Evolutionary conservation across 2,888 invertebrate species (phyloP), one percentile per base, ranked within the genome.

Genomic region (Eupithecia pulchellata): DNA sequence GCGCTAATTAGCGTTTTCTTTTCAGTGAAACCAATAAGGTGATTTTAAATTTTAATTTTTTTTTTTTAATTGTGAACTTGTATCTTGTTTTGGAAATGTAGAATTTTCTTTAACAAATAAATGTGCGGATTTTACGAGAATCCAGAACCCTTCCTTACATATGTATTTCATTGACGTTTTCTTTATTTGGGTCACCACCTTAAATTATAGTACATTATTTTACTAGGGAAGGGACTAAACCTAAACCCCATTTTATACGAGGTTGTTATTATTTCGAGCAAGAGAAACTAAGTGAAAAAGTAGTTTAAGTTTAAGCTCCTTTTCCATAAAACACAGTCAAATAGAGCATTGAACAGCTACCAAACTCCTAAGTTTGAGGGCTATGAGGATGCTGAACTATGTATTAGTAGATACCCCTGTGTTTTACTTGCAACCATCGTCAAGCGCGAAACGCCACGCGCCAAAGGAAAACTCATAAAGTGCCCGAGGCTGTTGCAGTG

Each of bases 401-500:
- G 11, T 52, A 52, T 52, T 52, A 25, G 47, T 25, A 52, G 2
- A 11, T 52, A 47, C 39, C 57, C 29, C 32, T 58, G 5, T 69
- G 63, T 72, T 66, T 69, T 20, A 69, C 66, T 67, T 60, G 60
- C 30, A 66, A 58, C 65, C 42, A 52, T 39, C 64, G 58, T 55
- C 62, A 60, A 61, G 74, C 29, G 55, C 29, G 64, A 69, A 57
- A 66, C 68, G 72, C 69, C 76, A 66, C 69, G 42, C 60, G n/a
- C 61, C 61, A 61, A 61, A 61, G 61, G 76, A 69, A 71, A 74
- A 71, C 75, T 79, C 77, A 77, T 78, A 79, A 79, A 73, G 69
- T 52, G 79, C 85, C 83, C 72, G 75, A 66, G 81, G 86, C 79
- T 65, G 71, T 62, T 58, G 73, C 69, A 69, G 69, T 74, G 64